These are phyloP conservation scores for Scomberomorus guttatus DNA, from an alignment of 2,797 vertebrate species.

Conservation along the genomic window DNA sequence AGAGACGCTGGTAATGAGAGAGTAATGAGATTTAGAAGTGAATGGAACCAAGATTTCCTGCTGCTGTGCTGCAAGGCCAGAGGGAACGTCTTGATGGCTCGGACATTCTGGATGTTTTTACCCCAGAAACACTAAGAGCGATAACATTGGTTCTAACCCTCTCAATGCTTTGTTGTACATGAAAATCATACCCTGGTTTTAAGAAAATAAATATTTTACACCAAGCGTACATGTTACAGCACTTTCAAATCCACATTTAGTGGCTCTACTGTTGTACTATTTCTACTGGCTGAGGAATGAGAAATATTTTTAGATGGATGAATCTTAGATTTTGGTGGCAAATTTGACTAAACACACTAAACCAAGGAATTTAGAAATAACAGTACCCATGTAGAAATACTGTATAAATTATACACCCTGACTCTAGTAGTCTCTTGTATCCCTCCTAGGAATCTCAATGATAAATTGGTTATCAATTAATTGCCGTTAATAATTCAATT, in stretches of 20 bases:
- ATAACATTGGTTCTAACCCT: no score
- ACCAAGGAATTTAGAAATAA: no score
- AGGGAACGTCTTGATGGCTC: not conserved
- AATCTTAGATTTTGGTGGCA: not conserved
- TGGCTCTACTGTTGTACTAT: not conserved
- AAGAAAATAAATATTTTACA: not conserved
- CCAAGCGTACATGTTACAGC: not conserved
- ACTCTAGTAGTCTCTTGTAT: no score
- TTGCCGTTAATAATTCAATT: no score
- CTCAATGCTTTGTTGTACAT: not conserved
- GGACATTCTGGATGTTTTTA: not conserved
- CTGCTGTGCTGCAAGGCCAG: not conserved
- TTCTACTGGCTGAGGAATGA: not conserved
- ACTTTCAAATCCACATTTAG: not conserved
- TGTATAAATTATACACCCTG: not conserved
- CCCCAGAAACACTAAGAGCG: no score
- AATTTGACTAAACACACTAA: no score
- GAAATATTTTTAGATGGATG: not conserved
- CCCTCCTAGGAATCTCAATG: no score
- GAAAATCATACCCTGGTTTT: not conserved
- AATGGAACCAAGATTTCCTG: not conserved
- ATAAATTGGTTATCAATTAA: no score
- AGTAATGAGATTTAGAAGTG: constrained; percentile 20
- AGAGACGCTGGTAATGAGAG: constrained; percentile 3
- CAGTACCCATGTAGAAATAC: no score